Evolutionary conservation across 2,113 vertebrate species (phyloP).

Genomic region (Antennarius striatus): DNA sequence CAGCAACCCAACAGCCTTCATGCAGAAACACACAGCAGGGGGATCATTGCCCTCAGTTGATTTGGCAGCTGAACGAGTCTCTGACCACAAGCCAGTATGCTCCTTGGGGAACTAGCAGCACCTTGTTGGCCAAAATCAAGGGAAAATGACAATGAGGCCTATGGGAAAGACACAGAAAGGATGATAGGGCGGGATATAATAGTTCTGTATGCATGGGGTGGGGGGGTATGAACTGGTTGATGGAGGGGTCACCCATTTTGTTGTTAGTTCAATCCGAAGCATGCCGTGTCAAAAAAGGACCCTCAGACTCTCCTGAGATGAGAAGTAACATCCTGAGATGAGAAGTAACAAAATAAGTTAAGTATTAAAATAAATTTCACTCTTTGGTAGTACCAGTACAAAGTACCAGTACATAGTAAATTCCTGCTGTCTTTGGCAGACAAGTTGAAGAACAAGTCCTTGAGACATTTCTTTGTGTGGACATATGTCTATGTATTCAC

Average conservation of each 20-base stretch:
- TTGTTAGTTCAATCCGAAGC: constrained; percentile 35
- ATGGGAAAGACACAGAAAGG: constrained; percentile 31
- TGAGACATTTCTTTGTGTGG: constrained; percentile 38
- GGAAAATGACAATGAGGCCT: constrained; percentile 56
- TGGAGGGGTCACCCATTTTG: constrained; percentile 2
- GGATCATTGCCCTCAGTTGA: constrained; percentile 66
- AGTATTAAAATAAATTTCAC: not conserved
- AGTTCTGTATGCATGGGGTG: not conserved
- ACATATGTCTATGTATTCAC: constrained; percentile 34
- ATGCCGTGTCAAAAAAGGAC: constrained; percentile 7
- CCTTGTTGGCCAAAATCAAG: constrained; percentile 57
- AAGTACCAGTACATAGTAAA: not conserved
- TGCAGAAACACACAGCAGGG: constrained; percentile 61
- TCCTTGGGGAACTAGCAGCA: constrained; percentile 64
- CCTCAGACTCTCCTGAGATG: constrained; percentile 18
- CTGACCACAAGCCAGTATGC: constrained; percentile 68
- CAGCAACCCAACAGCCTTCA: constrained; percentile 64
- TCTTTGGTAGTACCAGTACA: too few relatives aligned
- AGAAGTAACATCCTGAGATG: constrained; percentile 19
- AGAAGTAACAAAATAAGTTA: not conserved
- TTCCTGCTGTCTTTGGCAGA: constrained; percentile 19
- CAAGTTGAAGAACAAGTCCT: constrained; percentile 43
- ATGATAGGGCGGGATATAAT: constrained; percentile 4
- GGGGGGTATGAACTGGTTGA: too few relatives aligned
- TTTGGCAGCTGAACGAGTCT: constrained; percentile 71